These are phyloP conservation scores for Drosophila falleni DNA, from an alignment of 2,888 invertebrate genomes.

Conservation along the genomic window DNA sequence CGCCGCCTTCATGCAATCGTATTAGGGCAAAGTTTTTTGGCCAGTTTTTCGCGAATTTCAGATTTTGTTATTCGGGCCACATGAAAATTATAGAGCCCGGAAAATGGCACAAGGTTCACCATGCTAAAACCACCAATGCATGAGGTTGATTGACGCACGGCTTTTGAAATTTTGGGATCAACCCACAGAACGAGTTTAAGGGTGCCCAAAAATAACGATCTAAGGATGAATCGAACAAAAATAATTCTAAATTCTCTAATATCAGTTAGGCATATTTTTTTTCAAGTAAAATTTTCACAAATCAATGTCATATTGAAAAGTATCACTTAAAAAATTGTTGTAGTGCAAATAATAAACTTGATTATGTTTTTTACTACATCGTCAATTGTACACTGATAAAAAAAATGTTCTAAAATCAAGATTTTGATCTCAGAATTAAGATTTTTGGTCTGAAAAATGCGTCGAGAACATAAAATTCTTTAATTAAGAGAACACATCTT, in stretches of 20 bases:
- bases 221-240: not conserved
- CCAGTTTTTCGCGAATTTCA: conserved; percentile 24
- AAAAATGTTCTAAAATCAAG: too few species aligned
- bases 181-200: conserved; percentile 8
- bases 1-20: conserved; percentile 28
- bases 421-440: too few species aligned
- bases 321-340: too few species aligned
- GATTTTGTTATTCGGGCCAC: conserved; percentile 20
- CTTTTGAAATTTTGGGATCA: conserved; percentile 12
- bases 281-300: too few species aligned
- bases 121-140: conserved; percentile 31
- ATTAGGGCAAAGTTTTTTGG: conserved; percentile 33
- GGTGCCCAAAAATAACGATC: not conserved
- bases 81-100: conserved; percentile 41
- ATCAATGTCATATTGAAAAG: too few species aligned
- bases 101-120: conserved; percentile 45
- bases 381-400: not conserved
- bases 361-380: too few species aligned
- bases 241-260: not conserved
- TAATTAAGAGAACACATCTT: too few species aligned
- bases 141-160: conserved; percentile 52
- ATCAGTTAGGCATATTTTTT: not conserved
- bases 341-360: too few species aligned
- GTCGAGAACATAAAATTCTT: too few species aligned
- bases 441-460: too few species aligned